Evolutionary conservation across 1,140 invertebrate species (phyloP).

Genomic region (Lucilia cuprina): DNA sequence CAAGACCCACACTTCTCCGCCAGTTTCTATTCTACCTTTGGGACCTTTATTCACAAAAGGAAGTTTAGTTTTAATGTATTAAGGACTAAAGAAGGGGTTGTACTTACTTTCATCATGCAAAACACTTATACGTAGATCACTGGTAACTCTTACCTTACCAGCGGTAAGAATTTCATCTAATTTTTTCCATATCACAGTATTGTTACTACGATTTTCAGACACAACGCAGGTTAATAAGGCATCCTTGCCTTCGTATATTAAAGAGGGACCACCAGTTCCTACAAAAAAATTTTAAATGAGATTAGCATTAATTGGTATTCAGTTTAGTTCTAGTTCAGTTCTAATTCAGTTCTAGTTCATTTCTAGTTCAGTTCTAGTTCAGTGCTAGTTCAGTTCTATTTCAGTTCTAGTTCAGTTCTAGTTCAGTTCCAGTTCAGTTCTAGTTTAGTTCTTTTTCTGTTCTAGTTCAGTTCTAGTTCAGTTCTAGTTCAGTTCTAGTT

Average conservation of each 20-base stretch:
- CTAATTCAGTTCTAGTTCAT: too few species aligned
- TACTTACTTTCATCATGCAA: constrained; percentile 75
- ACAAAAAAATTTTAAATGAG: not conserved
- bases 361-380: too few species aligned
- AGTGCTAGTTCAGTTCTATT: too few species aligned
- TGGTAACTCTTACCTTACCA: constrained; percentile 74
- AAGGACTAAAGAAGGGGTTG: not conserved
- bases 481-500: too few species aligned
- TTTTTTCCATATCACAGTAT: constrained; percentile 76
- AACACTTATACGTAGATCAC: constrained; percentile 73
- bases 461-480: too few species aligned
- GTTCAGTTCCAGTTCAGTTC: too few species aligned
- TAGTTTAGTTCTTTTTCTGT: too few species aligned
- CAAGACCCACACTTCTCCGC: constrained; percentile 84
- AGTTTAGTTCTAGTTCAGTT: too few species aligned
- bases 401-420: too few species aligned
- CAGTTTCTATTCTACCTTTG: constrained; percentile 63
- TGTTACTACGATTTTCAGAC: constrained; percentile 69
- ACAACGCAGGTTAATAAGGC: constrained; percentile 80
- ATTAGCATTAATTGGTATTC: too few species aligned
- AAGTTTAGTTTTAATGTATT: not conserved
- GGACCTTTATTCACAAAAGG: constrained; percentile 59
- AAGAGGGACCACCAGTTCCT: constrained; percentile 60
- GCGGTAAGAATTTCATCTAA: constrained; percentile 77
- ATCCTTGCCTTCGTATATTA: constrained; percentile 74